Evolutionary conservation across 2,113 vertebrate genomes (phyloP), one percentile per base, ranked within the genome.

Genomic region (Lagopus leucura): DNA sequence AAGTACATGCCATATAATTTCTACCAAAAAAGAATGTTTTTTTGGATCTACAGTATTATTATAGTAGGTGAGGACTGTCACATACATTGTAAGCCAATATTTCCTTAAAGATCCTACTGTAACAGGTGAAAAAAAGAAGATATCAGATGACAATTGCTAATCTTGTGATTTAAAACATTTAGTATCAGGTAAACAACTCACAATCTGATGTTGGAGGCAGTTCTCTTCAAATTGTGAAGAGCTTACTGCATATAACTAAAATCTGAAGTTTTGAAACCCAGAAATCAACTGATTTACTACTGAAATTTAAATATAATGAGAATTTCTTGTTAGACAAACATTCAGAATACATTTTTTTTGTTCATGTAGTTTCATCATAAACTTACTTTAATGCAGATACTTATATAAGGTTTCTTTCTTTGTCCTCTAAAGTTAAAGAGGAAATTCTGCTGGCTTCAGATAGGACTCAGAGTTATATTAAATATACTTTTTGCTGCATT

Each of bases 51-150:
- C 34, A 16, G n/a, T 55, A 48, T 64, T 76, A 57, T 75, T 88
- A 82, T 10, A 61, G 78, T 45, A 79, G 47, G 40, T 86, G 18
- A 71, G 50, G 15, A 93, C 60, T 30, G 28, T 30, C 48, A 22
- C 66, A 47, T 45, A 69, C 4, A 48, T 75, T 91, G 64, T 76
- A 94, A 87, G 67, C n/a, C 18, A 90, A 75, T 11, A 61, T 87
- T 91, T 95, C 13, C 45, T 93, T 88, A 82, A 91, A 92, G 45
- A 66, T 86, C 20, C 48, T 95, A 58, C 88, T 95, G 93, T 77
- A 97, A 93, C 17, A 63, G 36, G 42, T 38, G 38, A 96, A 86
- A 85, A 88, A 82, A 75, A 80, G 28, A 18, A 30, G 66, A 19
- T 40, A 64, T 28, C 73, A 93, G 55, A 81, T 95, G 94, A 88